Evolutionary conservation across 2,113 vertebrate genomes (phyloP), one percentile per base, ranked within the genome.

Genomic region (Emberiza fucata): DNA sequence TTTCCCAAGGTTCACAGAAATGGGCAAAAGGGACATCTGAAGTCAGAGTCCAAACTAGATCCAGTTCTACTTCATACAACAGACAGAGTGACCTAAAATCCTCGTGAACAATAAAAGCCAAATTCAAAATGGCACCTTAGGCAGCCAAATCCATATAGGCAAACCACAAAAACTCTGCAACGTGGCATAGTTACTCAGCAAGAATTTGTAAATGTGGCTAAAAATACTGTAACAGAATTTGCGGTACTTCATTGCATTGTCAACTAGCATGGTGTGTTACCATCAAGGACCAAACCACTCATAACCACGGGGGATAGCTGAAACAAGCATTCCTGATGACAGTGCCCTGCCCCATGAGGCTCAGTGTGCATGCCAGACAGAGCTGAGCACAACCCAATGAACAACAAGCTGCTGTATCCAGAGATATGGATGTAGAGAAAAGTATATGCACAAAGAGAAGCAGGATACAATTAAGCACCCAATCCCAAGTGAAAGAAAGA

Each of bases 1-100:
- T 94, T 95, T 96, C 72, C 45, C 82, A 95, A 88, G 69, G 33
- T 84, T 94, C 76, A 88, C 37, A 81, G 48, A 88, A 94, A 84
- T 45, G 53, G 57, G 37, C 51, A 86, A 95, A 86, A 86, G n/a
- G 39, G 56, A 66, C 50, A 70, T 66, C 44, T 64, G 54, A 80
- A 96, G 53, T 83, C 51, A 83, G 64, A 88, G n/a, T 47, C 47
- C 68, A 86, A 64, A 45, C n/a, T 72, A 83, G 31, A 90, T 68
- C 31, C 57, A 33, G 37, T 60, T 81, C 64, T 68, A 40, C 6
- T 71, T 88, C 73, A 35, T 57, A 14, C 16, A 64, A 51, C 1
- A 11, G 28, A 76, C 40, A 94, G 27, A 81, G 27, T 73, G 5
- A 81, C 28, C 35, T 75, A 79, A 86, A 94, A 79, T 35, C 54